These are phyloP conservation scores for Enteromius paludinosus DNA, from an alignment of 2,797 vertebrate species.

Conservation along the genomic window DNA sequence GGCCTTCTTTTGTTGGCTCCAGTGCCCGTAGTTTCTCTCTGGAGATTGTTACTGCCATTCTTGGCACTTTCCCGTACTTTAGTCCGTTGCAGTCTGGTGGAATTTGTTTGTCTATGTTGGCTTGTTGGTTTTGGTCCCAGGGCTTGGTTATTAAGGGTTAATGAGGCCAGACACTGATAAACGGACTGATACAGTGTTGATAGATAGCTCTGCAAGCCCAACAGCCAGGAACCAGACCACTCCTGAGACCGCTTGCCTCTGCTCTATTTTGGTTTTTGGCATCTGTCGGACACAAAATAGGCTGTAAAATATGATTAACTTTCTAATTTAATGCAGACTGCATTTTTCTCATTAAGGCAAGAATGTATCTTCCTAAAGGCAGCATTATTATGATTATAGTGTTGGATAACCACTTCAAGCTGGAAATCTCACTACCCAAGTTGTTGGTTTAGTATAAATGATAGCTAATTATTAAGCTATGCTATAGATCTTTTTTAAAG, in stretches of 20 bases:
- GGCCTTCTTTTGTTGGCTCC: slow-evolving; percentile 41
- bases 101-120: slow-evolving; percentile 32
- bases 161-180: slow-evolving; percentile 54
- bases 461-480: slow-evolving; percentile 25
- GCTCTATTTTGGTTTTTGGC: slow-evolving; percentile 33
- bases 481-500: slow-evolving; percentile 1
- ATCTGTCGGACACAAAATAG: not conserved
- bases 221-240: slow-evolving; percentile 26
- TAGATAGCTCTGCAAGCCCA: slow-evolving; percentile 24
- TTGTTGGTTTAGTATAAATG: slow-evolving; percentile 2
- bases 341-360: slow-evolving; percentile 47
- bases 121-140: slow-evolving; percentile 47
- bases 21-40: slow-evolving; percentile 34
- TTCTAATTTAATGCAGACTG: slow-evolving; percentile 42
- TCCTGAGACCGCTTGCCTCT: slow-evolving; percentile 15
- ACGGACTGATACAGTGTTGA: slow-evolving; percentile 48
- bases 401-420: slow-evolving; percentile 20
- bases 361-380: slow-evolving; percentile 40
- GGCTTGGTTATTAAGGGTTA: slow-evolving; percentile 50
- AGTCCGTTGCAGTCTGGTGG: slow-evolving; percentile 21
- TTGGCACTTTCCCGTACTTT: slow-evolving; percentile 28
- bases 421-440: slow-evolving; percentile 18
- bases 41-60: slow-evolving; percentile 41
- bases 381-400: not conserved
- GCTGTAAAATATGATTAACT: slow-evolving; percentile 28